Percentiles rank a stretch among this genome's conserved stretches.
phyloP scores from a whole-genome alignment of 1,140 invertebrate species.

The Aphis gossypii region DNA sequence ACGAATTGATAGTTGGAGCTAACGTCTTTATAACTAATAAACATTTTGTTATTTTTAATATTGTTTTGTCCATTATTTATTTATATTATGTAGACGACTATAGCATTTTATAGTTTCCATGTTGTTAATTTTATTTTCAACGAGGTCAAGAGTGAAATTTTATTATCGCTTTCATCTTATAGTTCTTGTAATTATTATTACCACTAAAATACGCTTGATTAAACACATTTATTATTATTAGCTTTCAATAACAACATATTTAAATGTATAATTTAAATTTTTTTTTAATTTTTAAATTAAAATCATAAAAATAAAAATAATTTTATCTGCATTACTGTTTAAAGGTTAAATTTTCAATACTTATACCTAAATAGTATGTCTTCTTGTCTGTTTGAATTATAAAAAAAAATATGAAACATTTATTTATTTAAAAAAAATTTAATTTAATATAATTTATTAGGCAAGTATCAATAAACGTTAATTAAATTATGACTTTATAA shows the following conservation, averaged over 20 bases:
- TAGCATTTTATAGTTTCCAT: neutral
- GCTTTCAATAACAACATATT: neutral
- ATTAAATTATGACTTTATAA: no score
- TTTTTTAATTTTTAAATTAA: neutral
- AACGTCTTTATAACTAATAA: neutral
- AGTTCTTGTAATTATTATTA: neutral
- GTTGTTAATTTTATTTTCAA: slow-evolving; percentile 9
- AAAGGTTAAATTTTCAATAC: neutral
- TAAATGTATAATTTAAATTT: neutral
- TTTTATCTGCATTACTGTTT: neutral
- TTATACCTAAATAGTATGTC: neutral
- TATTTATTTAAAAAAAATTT: neutral
- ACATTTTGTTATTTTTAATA: slow-evolving; percentile 37
- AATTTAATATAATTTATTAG: neutral
- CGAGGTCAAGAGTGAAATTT: neutral
- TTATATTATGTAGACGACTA: neutral
- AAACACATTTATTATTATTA: neutral
- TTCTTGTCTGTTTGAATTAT: neutral
- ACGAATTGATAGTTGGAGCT: neutral
- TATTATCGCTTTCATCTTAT: neutral
- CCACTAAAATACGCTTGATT: neutral
- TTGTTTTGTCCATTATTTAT: neutral
- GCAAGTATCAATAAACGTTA: no score
- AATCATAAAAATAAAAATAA: neutral
- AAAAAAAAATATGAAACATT: neutral